Evolutionary conservation across 2,888 invertebrate species (phyloP).

Genomic region (Ecliptopera silaceata): DNA sequence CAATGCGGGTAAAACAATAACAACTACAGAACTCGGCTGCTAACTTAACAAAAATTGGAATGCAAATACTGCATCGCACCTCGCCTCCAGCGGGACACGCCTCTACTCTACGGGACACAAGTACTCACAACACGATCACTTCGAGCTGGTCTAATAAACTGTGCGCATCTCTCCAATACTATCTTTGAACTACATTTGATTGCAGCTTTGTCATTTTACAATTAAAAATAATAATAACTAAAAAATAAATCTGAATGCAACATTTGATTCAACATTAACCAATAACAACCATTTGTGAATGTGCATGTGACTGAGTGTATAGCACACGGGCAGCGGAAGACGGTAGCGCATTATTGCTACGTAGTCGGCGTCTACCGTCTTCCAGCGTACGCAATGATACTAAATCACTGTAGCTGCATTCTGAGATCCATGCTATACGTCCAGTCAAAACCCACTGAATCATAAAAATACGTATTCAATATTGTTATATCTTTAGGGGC

Average conservation of each 20-base stretch:
- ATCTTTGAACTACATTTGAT: slow-evolving; percentile 78
- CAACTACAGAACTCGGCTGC: slow-evolving; percentile 73
- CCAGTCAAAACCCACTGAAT: slow-evolving; percentile 77
- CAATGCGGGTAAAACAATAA: slow-evolving; percentile 77
- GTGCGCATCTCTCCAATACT: slow-evolving; percentile 79
- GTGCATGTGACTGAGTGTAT: slow-evolving; percentile 72
- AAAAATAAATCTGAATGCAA: slow-evolving; percentile 79
- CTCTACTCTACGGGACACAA: slow-evolving; percentile 51
- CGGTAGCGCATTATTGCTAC: slow-evolving; percentile 43
- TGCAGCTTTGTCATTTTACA: slow-evolving; percentile 71
- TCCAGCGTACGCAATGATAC: slow-evolving; percentile 51
- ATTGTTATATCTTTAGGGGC: slow-evolving; percentile 60
- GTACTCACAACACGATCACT: too few relatives aligned
- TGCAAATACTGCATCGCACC: slow-evolving; percentile 83
- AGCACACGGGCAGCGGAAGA: slow-evolving; percentile 66
- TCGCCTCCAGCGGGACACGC: slow-evolving; percentile 50
- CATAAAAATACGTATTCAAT: slow-evolving; percentile 65
- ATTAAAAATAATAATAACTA: slow-evolving; percentile 57
- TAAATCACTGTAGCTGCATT: slow-evolving; percentile 74
- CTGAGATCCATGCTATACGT: slow-evolving; percentile 81
- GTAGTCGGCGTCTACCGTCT: slow-evolving; percentile 37
- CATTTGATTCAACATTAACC: slow-evolving; percentile 72
- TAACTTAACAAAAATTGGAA: slow-evolving; percentile 79
- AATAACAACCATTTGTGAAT: slow-evolving; percentile 77
- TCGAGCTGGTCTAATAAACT: slow-evolving; percentile 66